Base-by-base conservation (phyloP, 2,888 invertebrate species). In the Drosophila limbata region DNA sequence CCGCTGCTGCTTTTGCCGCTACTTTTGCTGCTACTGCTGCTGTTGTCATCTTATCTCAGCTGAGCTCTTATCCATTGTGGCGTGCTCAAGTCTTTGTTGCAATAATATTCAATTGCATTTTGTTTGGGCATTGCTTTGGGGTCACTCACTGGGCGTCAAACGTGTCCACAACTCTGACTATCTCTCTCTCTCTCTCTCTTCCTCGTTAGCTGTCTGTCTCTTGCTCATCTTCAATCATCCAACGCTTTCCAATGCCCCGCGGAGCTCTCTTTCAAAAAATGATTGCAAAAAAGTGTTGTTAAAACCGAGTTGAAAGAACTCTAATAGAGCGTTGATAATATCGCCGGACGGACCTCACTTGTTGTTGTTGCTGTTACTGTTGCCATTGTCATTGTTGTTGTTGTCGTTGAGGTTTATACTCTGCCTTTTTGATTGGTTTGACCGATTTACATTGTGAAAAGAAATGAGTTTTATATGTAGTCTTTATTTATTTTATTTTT, bases 401-500 rank as follows among this genome's bases (percentile, higher is more conserved):
- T 44, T 63, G 55, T 55, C 62, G 68, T 48, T 69, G 31, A 60
- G 48, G 40, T 73, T 73, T 51, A 72, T 66, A 53, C 48, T 64
- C 48, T 61, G 60, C 47, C 51, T 68, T 77, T 81, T 80, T 84
- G 79, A 84, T 84, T 88, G 85, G 85, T 88, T 85, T 84, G 84
- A 84, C 84, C 88, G 85, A 84, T 88, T 88, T 85, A 74, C 80
- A 80, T 88, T 85, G 86, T 88, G 71, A 77, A 78, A 84, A 81
- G 79, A 87, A 84, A 84, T 79, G 68, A 69, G 81, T 73, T 85
- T 76, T 69, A 47, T 55, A 31, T 48, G 6, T 57, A 45, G 68
- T 25, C 25, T 25, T 28, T 35, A 35, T 44, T 45, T 57, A 35
- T 57, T 25, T 28, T 35, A 35, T 44, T 45, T 57, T 40, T 57